Evolutionary conservation across 1,140 invertebrate species (phyloP).

Genomic region (Caenorhabditis tropicalis): DNA sequence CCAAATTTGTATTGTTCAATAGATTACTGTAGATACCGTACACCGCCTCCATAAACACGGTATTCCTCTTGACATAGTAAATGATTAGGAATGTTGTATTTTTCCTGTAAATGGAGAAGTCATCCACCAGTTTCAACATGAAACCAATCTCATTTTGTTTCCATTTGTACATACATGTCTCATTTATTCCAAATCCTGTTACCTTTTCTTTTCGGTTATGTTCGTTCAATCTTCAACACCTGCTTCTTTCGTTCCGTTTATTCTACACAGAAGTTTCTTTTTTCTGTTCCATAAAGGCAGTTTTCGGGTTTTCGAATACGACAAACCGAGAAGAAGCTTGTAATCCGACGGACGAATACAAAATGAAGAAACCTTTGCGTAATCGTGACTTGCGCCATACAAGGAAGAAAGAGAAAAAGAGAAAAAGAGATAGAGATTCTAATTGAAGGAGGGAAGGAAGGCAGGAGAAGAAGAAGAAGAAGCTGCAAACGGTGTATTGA

Average conservation of each 20-base stretch:
- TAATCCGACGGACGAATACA: not conserved
- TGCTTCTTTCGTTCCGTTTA: not conserved
- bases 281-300: not conserved
- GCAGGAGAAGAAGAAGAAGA: not conserved
- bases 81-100: too few relatives aligned
- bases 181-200: not conserved
- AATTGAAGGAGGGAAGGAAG: slow-evolving; percentile 21
- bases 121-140: not conserved
- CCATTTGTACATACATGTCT: slow-evolving; percentile 17
- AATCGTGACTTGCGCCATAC: not conserved
- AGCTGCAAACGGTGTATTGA: not conserved
- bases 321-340: slow-evolving; percentile 37
- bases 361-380: not conserved
- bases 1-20: too few relatives aligned
- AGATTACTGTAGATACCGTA: too few relatives aligned
- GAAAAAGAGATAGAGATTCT: not conserved
- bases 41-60: too few relatives aligned
- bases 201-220: slow-evolving; percentile 25
- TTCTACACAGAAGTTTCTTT: not conserved
- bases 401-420: not conserved
- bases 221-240: not conserved
- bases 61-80: too few relatives aligned
- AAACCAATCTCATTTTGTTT: slow-evolving; percentile 10
- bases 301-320: slow-evolving; percentile 5
- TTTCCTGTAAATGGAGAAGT: too few relatives aligned